Evolutionary conservation across 2,888 invertebrate genomes (phyloP).

Genomic region (Andrena trimmerana): DNA sequence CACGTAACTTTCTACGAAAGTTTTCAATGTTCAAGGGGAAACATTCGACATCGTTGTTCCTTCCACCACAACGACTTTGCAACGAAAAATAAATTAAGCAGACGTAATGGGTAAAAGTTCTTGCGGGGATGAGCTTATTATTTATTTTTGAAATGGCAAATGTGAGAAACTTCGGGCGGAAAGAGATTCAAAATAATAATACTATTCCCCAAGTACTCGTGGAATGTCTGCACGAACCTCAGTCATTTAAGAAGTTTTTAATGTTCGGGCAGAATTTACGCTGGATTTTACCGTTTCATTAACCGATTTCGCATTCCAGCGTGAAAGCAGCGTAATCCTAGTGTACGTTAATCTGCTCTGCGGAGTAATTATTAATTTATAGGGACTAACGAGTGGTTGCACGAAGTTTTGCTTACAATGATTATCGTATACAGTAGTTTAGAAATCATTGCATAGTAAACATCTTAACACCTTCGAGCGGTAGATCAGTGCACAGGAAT

Average conservation of each 20-base stretch:
- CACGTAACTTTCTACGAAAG: not conserved
- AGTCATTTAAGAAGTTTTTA: slow-evolving; percentile 13
- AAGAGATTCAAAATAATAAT: slow-evolving; percentile 11
- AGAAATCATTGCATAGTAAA: too few relatives aligned
- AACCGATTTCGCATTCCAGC: not conserved
- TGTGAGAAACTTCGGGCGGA: not conserved
- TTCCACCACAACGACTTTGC: not conserved
- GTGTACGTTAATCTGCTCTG: not conserved
- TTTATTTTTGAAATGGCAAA: slow-evolving; percentile 8
- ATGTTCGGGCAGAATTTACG: not conserved
- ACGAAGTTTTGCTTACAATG: not conserved
- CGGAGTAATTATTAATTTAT: slow-evolving; percentile 5
- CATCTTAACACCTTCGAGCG: too few relatives aligned
- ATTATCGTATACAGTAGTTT: too few relatives aligned
- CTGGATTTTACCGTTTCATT: slow-evolving; percentile 12
- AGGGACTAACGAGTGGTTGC: not conserved
- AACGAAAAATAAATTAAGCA: not conserved
- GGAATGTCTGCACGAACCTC: not conserved
- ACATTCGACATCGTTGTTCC: slow-evolving; percentile 2
- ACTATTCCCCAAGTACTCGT: slow-evolving; percentile 27
- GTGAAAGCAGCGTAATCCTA: not conserved
- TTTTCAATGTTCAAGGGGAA: not conserved
- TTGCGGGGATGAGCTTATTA: slow-evolving; percentile 25
- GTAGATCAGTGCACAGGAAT: not conserved
- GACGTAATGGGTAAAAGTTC: not conserved